phyloP scores from a whole-genome alignment of 2,888 invertebrate genomes.

The Rhopalosiphum nymphaeae region DNA sequence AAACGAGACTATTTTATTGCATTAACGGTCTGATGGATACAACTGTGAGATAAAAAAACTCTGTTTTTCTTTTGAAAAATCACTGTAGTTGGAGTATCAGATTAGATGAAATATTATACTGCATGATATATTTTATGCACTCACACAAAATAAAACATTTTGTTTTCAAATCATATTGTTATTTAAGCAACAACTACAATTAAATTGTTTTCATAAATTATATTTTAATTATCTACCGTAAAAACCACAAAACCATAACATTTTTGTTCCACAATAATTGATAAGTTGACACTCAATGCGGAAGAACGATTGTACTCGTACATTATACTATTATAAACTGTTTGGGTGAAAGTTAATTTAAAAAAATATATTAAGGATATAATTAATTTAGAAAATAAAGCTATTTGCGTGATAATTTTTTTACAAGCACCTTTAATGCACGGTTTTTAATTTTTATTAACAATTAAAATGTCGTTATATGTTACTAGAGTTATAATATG shows the following conservation, averaged over 20 bases:
- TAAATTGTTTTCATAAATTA: background rate
- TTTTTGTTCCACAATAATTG: background rate
- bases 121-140: background rate
- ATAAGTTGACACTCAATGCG: background rate
- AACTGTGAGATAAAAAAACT: background rate
- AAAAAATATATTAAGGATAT: background rate
- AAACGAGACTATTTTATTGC: background rate
- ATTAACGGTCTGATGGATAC: background rate
- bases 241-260: background rate
- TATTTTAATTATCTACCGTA: background rate
- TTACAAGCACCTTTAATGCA: too few relatives aligned
- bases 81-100: background rate
- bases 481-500: background rate
- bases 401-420: background rate
- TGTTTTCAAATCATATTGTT: background rate
- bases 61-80: background rate
- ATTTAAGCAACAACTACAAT: background rate
- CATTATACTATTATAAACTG: background rate
- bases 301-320: background rate
- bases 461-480: background rate
- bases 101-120: background rate
- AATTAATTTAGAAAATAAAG: background rate
- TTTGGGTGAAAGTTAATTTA: background rate
- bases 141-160: background rate
- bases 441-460: background rate